phyloP scores from a whole-genome alignment of 2,888 invertebrate species.

The Ariolimax columbianus region DNA sequence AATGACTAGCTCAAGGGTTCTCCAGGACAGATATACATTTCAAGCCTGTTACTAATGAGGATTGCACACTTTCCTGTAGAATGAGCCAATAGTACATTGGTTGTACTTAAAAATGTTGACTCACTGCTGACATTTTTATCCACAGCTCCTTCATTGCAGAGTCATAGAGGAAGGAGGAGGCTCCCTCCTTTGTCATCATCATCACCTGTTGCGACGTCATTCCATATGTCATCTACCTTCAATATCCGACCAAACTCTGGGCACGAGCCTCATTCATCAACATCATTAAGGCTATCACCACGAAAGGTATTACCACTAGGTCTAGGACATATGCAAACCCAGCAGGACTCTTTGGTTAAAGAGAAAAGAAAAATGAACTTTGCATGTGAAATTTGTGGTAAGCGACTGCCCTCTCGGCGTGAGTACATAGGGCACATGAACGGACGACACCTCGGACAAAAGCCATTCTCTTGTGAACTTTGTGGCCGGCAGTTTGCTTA shows the following conservation, averaged over 20 bases:
- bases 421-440: slow-evolving; percentile 47
- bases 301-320: neutral
- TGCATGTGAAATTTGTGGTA: slow-evolving; percentile 44
- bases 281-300: neutral
- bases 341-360: neutral
- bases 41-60: no score
- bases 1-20: no score
- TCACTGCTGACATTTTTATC: slow-evolving; percentile 20
- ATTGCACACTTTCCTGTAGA: no score
- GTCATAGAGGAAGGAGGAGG: slow-evolving; percentile 16
- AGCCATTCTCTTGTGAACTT: slow-evolving; percentile 42
- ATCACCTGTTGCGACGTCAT: neutral
- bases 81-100: neutral
- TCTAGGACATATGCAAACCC: neutral
- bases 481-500: slow-evolving; percentile 46
- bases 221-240: neutral
- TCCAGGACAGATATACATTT: no score
- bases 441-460: slow-evolving; percentile 40
- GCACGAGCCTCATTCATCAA: neutral
- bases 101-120: neutral
- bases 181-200: neutral
- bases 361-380: slow-evolving; percentile 37
- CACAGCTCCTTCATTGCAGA: slow-evolving; percentile 13
- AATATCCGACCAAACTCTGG: slow-evolving; percentile 2
- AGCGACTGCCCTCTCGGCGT: slow-evolving; percentile 45